Evolutionary conservation across 1,140 invertebrate species (phyloP).

Genomic region (Caenorhabditis brenneri): DNA sequence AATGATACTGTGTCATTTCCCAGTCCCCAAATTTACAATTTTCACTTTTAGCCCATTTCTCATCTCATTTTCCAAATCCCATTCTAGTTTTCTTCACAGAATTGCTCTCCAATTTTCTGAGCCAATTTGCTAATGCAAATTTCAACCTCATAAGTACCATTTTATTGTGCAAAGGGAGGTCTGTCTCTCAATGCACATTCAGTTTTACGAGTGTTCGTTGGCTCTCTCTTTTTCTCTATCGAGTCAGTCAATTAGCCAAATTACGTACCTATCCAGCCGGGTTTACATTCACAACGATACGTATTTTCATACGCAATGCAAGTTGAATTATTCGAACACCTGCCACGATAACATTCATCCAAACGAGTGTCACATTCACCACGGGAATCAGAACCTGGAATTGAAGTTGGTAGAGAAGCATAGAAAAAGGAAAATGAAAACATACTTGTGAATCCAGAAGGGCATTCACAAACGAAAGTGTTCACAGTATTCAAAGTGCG

Average conservation of each 20-base stretch:
- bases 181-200: background rate
- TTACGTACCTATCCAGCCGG: slow-evolving; percentile 75
- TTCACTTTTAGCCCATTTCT: background rate
- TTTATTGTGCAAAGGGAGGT: slow-evolving; percentile 25
- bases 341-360: slow-evolving; percentile 93
- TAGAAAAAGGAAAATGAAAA: background rate
- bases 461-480: slow-evolving; percentile 88
- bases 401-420: background rate
- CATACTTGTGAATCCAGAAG: slow-evolving; percentile 75
- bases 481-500: slow-evolving; percentile 92
- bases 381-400: slow-evolving; percentile 43
- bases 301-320: slow-evolving; percentile 87
- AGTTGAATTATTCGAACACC: slow-evolving; percentile 86
- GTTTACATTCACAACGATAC: slow-evolving; percentile 85
- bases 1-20: no score
- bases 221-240: background rate
- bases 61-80: background rate
- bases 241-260: slow-evolving; percentile 43
- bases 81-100: background rate
- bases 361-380: slow-evolving; percentile 90
- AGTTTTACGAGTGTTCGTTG: slow-evolving; percentile 35
- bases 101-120: slow-evolving; percentile 6
- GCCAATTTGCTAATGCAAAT: slow-evolving; percentile 43
- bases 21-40: background rate
- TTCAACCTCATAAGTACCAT: slow-evolving; percentile 42